Evolutionary conservation across 2,113 vertebrate genomes (phyloP), one percentile per base, ranked within the genome.

Genomic region (Furnarius figulus): DNA sequence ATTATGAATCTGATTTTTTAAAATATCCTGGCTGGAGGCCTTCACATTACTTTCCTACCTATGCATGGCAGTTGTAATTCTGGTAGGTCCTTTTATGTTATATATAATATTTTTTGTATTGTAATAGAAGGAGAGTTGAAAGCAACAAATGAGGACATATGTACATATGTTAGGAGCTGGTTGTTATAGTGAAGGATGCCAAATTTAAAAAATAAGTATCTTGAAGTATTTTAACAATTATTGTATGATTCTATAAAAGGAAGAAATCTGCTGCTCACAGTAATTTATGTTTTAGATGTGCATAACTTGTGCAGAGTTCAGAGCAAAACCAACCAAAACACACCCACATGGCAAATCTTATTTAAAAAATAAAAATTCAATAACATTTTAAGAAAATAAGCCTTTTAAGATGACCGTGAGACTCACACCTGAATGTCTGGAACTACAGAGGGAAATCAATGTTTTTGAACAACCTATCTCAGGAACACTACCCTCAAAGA

Each of bases 291-390:
- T 93, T 74, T 68, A 49, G 19, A 72, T 90, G 28, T 20, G 35
- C 25, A 56, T 84, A 72, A 58, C 6, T 21, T 47, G 9, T 73
- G 46, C 62, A 58, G 18, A n/a, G 27, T 83, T 82, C 25, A 67
- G 35, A 63, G 56, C 2, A 39, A 44, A 50, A 62, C 8, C 65
- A 28, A 61, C 12, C 14, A 53, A 49, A 71, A 7, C 18, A 77
- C 30, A 37, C 3, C 3, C 8, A n/a, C 40, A 13, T 37, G 46
- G 17, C 31, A 89, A 35, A 65, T 61, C 16, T 39, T 85, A 39
- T 0, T 46, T 4, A 1, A 22, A n/a, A 52, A 28, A n/a, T n/a
- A 39, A 18, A 14, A 8, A 3, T 3, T 27, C 8, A 14, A 4
- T 65, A 49, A 16, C 6, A 37, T 25, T 59, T 80, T 56, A 35